These are phyloP conservation scores for Xanthorhoe spadicearia DNA, from an alignment of 2,888 invertebrate species.

Conservation along the genomic window DNA sequence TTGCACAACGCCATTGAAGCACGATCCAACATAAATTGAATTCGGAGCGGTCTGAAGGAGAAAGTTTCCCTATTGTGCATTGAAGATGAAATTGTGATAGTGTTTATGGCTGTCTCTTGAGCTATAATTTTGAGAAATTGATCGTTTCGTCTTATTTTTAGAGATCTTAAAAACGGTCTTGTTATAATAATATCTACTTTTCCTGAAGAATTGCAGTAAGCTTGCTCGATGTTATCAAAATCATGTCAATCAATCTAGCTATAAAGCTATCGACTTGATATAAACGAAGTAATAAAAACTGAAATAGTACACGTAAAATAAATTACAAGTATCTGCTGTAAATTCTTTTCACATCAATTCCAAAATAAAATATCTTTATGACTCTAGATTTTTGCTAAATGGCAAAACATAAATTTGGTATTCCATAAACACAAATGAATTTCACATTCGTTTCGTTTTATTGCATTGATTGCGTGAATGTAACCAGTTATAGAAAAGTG, in stretches of 20 bases:
- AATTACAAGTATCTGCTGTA: background rate
- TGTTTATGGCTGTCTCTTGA: conserved; percentile 12
- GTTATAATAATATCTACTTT: no score
- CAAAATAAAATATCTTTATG: background rate
- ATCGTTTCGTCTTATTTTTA: background rate
- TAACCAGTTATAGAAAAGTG: conserved; percentile 53
- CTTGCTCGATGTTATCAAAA: no score
- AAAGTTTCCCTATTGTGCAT: conserved; percentile 48
- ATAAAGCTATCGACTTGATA: background rate
- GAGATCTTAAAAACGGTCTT: no score
- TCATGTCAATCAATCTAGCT: no score
- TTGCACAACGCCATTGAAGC: conserved; percentile 57
- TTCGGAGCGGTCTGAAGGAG: conserved; percentile 50
- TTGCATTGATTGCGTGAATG: conserved; percentile 66
- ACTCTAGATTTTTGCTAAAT: conserved; percentile 15
- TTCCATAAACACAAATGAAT: conserved; percentile 36
- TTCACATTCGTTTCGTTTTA: conserved; percentile 45
- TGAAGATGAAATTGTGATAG: conserved; percentile 44
- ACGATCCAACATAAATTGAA: conserved; percentile 58
- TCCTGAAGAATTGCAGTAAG: no score
- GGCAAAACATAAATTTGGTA: conserved; percentile 21
- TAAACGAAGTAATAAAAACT: no score
- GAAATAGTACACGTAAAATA: no score
- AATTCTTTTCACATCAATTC: background rate
- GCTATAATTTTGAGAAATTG: conserved; percentile 14